Evolutionary conservation across 2,888 invertebrate genomes (phyloP), one percentile per base, ranked within the genome.

Genomic region (Patella pellucida): DNA sequence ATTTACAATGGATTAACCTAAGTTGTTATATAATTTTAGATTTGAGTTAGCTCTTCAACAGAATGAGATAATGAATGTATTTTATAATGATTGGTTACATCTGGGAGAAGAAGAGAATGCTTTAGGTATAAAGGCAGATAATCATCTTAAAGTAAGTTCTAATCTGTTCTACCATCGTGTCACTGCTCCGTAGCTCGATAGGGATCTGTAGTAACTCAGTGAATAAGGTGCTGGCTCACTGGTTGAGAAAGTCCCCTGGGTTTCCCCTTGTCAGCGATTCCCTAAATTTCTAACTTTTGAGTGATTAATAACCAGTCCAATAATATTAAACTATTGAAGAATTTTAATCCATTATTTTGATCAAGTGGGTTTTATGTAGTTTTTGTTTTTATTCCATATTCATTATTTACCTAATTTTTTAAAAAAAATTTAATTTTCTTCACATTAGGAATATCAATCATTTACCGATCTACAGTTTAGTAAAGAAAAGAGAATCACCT

Each of bases 381-480:
- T 31, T 41, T 9, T 41, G 4, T 41, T 41, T 41, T 41, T 41
- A 41, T 41, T 41, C 41, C 9, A 0, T 23, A 62, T 11, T 62
- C 3, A 1, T 19, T 14, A 14, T 62, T 9, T 62, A 3, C 11
- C 1, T n/a, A n/a, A n/a, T n/a, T n/a, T n/a, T n/a, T n/a, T n/a
- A n/a, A n/a, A n/a, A n/a, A n/a, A n/a, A n/a, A 62, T 62, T 31
- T 67, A 23, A 12, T 51, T 56, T 54, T 73, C 23, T 75, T 11
- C n/a, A 23, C 71, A 77, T 12, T 83, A 91, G 89, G 91, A 91
- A 78, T 91, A 89, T 83, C 91, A 91, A 82, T 91, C 91, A 11
- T 91, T 91, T 81, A 90, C 91, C 74, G 91, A 91, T 78, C 85
- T 91, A n/a, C 89, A 91, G 82, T 90, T 89, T 80, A 89, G 89